A percentile compares a stretch with the other conserved stretches of the same genome.
Evolutionary conservation across 1,140 invertebrate genomes (phyloP).

Genomic region (Caenorhabditis briggsae): DNA sequence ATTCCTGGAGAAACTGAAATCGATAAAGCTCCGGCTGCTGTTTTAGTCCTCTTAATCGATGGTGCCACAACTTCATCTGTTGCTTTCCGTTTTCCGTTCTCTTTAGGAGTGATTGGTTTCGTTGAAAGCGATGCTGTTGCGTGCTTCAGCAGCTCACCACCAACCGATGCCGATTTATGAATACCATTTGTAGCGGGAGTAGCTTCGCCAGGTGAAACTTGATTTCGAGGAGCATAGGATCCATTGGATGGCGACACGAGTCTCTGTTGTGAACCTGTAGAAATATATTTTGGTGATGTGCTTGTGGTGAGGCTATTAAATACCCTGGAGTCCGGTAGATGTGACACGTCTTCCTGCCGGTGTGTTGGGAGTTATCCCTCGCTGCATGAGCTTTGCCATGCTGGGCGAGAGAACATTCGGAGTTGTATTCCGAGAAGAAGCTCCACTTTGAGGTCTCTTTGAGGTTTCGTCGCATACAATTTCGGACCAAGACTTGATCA

Average conservation of each 20-base stretch:
- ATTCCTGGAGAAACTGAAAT: neutral
- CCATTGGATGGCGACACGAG: conserved; percentile 18
- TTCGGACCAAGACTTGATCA: conserved; percentile 68
- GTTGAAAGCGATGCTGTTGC: neutral
- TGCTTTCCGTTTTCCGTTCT: conserved; percentile 55
- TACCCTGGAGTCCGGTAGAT: conserved; percentile 53
- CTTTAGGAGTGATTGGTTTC: conserved; percentile 37
- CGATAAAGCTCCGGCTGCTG: conserved; percentile 51
- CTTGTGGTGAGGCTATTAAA: neutral
- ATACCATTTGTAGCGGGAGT: conserved; percentile 12
- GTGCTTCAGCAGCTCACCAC: conserved; percentile 42
- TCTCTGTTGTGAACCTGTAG: neutral
- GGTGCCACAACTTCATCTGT: neutral
- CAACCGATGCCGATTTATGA: neutral
- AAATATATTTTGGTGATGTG: neutral
- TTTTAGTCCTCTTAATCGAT: conserved; percentile 60
- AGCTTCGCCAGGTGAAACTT: conserved; percentile 13
- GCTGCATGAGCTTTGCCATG: conserved; percentile 49
- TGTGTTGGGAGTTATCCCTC: conserved; percentile 56
- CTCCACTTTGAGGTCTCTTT: conserved; percentile 29
- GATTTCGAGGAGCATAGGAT: conserved; percentile 13
- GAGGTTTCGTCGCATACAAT: conserved; percentile 52
- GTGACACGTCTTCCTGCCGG: conserved; percentile 52
- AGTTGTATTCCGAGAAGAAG: conserved; percentile 55
- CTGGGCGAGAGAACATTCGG: conserved; percentile 58